These are phyloP conservation scores for Choreutis nemorana DNA, from an alignment of 2,888 invertebrate species.

Conservation along the genomic window DNA sequence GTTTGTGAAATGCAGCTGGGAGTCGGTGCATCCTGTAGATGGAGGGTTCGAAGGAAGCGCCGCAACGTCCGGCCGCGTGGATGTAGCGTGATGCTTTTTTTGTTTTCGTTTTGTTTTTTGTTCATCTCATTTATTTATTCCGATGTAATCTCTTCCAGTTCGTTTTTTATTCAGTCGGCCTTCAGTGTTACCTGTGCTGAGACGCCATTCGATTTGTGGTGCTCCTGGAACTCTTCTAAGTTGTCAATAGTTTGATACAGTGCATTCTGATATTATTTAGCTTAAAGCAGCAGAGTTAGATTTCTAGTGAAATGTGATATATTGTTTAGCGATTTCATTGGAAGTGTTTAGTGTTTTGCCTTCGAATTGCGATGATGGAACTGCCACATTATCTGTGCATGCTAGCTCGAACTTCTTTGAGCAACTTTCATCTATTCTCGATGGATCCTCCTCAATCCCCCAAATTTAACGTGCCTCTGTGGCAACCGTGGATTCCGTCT, in stretches of 20 bases:
- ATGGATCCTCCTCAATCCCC: constrained; percentile 63
- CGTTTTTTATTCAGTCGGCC: constrained; percentile 67
- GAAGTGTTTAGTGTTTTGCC: constrained; percentile 15
- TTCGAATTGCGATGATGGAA: constrained; percentile 54
- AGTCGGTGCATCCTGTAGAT: constrained; percentile 48
- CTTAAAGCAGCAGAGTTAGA: too few relatives aligned
- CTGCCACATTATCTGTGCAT: constrained; percentile 49
- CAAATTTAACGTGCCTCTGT: constrained; percentile 55
- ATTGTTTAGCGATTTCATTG: constrained; percentile 5
- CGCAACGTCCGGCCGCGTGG: constrained; percentile 66
- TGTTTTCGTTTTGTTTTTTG: constrained; percentile 60
- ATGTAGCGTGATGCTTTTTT: constrained; percentile 61
- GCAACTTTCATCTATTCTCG: constrained; percentile 32
- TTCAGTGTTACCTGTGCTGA: constrained; percentile 63
- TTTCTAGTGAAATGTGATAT: constrained; percentile 4
- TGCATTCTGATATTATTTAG: too few relatives aligned
- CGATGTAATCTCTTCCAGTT: constrained; percentile 67
- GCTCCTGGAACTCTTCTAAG: too few relatives aligned
- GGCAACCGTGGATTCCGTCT: constrained; percentile 58
- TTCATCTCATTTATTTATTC: constrained; percentile 69
- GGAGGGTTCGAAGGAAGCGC: constrained; percentile 59
- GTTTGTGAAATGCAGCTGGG: too few relatives aligned
- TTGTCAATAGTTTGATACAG: too few relatives aligned
- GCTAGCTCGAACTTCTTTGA: constrained; percentile 45
- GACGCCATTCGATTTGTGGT: too few relatives aligned